These are phyloP conservation scores for Eristalis pertinax DNA, from an alignment of 2,888 invertebrate genomes.

Conservation along the genomic window DNA sequence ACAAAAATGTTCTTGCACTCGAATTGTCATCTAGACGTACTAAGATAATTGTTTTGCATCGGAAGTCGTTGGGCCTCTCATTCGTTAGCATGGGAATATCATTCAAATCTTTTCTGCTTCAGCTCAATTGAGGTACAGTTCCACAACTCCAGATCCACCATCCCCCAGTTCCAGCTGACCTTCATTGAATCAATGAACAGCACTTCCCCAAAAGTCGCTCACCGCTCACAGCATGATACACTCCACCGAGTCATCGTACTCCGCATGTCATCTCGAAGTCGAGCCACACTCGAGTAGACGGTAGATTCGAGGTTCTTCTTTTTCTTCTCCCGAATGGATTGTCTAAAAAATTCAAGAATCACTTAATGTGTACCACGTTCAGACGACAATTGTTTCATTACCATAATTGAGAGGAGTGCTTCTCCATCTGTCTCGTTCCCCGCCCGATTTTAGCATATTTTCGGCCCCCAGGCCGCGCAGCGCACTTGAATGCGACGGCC, in stretches of 20 bases:
- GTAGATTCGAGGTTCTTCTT: not conserved
- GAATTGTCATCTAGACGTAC: no score
- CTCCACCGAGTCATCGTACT: constrained; percentile 20
- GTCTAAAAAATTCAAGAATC: constrained; percentile 73
- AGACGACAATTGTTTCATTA: constrained; percentile 75
- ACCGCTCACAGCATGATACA: constrained; percentile 36
- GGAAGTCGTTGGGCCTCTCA: no score
- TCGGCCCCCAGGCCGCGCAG: constrained; percentile 55
- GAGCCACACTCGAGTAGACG: constrained; percentile 40
- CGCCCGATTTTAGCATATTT: constrained; percentile 48
- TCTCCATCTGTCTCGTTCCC: constrained; percentile 55
- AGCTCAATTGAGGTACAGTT: not conserved
- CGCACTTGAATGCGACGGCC: constrained; percentile 63
- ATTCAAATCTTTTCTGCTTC: no score
- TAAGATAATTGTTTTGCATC: no score
- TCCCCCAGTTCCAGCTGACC: constrained; percentile 30
- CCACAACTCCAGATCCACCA: not conserved
- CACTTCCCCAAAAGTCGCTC: constrained; percentile 28
- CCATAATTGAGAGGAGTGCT: constrained; percentile 74
- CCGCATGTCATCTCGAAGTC: not conserved
- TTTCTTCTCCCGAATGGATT: constrained; percentile 51
- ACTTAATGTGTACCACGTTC: constrained; percentile 72
- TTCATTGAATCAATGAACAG: constrained; percentile 1
- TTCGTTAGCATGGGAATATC: no score
- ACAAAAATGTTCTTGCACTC: no score